Conservation (phyloP, 53 echinoderm and acorn worm genomes). For the Hippasteria phrygiana region DNA sequence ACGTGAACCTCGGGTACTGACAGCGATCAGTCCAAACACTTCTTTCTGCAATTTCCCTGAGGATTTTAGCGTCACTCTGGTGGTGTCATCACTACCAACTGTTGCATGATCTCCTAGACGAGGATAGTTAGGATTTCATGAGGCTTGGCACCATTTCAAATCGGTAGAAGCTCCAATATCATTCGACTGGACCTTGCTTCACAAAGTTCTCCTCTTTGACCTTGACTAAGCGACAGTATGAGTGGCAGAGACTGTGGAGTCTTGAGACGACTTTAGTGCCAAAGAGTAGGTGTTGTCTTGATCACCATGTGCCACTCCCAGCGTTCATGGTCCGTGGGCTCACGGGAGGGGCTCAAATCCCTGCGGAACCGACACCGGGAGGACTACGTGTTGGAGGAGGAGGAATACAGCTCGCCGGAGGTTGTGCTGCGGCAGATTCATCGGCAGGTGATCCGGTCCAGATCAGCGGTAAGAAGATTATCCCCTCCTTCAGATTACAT, state of each 20-base stretch:
- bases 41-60: too few relatives aligned
- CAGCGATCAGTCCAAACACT: too few relatives aligned
- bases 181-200: neutral
- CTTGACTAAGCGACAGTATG: neutral
- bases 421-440: slow-evolving; percentile 54
- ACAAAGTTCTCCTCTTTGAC: neutral
- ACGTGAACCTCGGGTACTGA: too few relatives aligned
- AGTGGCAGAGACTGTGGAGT: neutral
- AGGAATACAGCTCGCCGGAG: slow-evolving; percentile 51
- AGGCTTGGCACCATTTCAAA: neutral
- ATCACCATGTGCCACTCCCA: slow-evolving; percentile 54
- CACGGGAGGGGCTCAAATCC: slow-evolving; percentile 49
- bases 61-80: too few relatives aligned
- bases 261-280: too few relatives aligned
- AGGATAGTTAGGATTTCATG: neutral
- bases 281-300: neutral
- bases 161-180: neutral
- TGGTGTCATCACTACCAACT: neutral
- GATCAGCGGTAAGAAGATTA: slow-evolving; percentile 51
- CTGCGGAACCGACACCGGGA: slow-evolving; percentile 51
- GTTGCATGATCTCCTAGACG: neutral
- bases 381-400: slow-evolving; percentile 54
- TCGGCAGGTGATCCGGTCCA: slow-evolving; percentile 60
- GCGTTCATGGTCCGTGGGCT: slow-evolving; percentile 55
- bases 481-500: neutral